Percentiles rank a stretch among this genome's conserved stretches.
Evolutionary conservation across 2,113 vertebrate species (phyloP).

Genomic region (Anseranas semipalmata): DNA sequence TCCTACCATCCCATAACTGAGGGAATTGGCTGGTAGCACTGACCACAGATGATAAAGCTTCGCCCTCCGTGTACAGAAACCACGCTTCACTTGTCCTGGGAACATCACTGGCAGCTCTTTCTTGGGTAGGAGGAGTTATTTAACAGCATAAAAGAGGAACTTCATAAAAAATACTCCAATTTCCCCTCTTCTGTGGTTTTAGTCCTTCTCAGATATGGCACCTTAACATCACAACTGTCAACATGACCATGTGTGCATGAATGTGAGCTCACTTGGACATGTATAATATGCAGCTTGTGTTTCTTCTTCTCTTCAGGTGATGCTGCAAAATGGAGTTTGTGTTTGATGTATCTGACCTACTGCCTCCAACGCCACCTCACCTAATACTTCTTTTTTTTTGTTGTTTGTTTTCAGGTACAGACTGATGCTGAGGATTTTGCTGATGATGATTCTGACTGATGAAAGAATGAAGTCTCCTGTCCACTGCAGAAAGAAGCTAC

Average conservation of each 20-base stretch:
- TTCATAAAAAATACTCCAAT: neutral
- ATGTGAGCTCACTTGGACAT: neutral
- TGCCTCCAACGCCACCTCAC: neutral
- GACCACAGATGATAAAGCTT: neutral
- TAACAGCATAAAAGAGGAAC: neutral
- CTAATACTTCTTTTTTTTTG: neutral
- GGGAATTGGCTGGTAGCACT: neutral
- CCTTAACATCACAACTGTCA: neutral
- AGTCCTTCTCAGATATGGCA: too few relatives aligned
- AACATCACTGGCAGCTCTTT: neutral
- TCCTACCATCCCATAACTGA: neutral
- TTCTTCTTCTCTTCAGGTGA: neutral
- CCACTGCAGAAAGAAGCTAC: neutral
- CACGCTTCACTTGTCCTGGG: neutral
- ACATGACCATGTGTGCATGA: neutral
- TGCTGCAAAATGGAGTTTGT: neutral
- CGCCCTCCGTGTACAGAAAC: neutral
- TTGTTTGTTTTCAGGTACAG: neutral
- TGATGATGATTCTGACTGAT: neutral
- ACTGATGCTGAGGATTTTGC: neutral
- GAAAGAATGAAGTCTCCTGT: neutral
- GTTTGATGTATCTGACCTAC: neutral
- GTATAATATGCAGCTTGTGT: neutral
- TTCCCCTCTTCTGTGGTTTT: neutral
- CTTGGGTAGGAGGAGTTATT: neutral